These are phyloP conservation scores for Petrosia ficiformis DNA, from an alignment of 37 sponge, comb jelly and placozoan genomes.

Conservation along the genomic window DNA sequence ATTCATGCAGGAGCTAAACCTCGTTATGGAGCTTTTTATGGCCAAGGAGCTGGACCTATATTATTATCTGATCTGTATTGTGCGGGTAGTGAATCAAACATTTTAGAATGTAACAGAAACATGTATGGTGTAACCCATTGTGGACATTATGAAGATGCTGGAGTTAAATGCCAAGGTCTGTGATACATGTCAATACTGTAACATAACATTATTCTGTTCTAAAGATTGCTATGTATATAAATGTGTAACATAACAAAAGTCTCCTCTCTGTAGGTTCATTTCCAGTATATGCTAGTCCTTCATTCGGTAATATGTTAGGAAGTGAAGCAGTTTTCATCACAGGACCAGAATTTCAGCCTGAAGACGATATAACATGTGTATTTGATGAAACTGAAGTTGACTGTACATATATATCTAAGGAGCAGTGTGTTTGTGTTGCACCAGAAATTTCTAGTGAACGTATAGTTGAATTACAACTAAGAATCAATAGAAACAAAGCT, in stretches of 20 bases:
- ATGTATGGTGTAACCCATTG: background rate
- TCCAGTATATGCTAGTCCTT: slow-evolving; percentile 5
- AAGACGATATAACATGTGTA: slow-evolving; percentile 28
- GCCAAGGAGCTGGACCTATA: slow-evolving; percentile 6
- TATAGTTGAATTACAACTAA: slow-evolving; percentile 14
- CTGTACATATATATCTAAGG: slow-evolving; percentile 8
- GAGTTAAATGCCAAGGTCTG: slow-evolving; percentile 15
- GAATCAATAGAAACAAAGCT: background rate
- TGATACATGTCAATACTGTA: background rate
- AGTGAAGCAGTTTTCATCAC: slow-evolving; percentile 27
- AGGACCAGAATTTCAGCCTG: slow-evolving; percentile 1
- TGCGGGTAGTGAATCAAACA: background rate
- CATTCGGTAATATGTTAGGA: slow-evolving; percentile 51
- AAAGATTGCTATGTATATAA: too few relatives aligned
- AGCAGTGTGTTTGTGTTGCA: slow-evolving; percentile 34
- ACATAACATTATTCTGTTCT: too few relatives aligned
- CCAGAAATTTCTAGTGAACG: slow-evolving; percentile 26
- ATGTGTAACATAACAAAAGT: too few relatives aligned
- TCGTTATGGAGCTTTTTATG: slow-evolving; percentile 10
- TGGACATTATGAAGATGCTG: slow-evolving; percentile 17
- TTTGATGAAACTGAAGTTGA: slow-evolving; percentile 10
- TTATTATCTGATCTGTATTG: background rate
- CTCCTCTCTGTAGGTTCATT: background rate
- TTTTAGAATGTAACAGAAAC: background rate
- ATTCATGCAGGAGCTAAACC: background rate